Base-by-base conservation (phyloP, 2,113 vertebrate genomes). In the Turnix velox region DNA sequence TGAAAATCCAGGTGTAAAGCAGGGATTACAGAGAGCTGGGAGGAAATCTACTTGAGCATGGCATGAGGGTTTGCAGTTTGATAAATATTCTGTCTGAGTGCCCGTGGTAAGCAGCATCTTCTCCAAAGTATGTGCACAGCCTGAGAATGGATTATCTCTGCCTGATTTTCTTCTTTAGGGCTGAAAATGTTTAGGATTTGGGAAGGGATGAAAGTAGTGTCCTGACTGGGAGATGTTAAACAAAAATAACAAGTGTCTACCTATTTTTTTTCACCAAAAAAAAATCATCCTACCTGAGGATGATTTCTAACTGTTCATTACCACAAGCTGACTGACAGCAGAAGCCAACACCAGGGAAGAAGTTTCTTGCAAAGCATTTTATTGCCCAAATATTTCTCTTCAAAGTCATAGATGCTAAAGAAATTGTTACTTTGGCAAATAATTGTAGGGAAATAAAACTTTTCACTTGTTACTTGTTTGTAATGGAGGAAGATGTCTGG, bases 21-120 rank as follows among this genome's bases (percentile, higher is more conserved):
- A 55, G 42, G 66, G 76, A 90, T 95, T 96, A 88, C 62, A 39
- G 73, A 88, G 79, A 22, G 83, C 87, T 91, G 93, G 55, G 84
- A 63, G 30, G 48, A 97, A 94, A 93, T 74, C 79, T 86, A 19
- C 65, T 90, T 91, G 48, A 83, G 87, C 88, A 95, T 90, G 77
- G 81, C 82, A 91, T 39, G 80, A 59, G 79, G 8, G 12, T 82
- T 83, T 84, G 90, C 78, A 58, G 65, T 75, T 80, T 82, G 65
- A 95, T 95, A 97, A 90, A 74, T 92, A 96, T 95, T 97, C 79
- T 24, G 77, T 39, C 43, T 18, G 9, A 67, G 88, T 83, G 68
- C 62, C 86, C 6, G 3, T 57, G n/a, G 65, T 43, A 58, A 88
- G 65, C 49, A 73, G 58, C 75, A 85, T 45, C 49, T 92, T 83